Percentiles rank a stretch among this genome's conserved stretches.
These are phyloP conservation scores for Branchinecta sandiegonensis DNA, from an alignment of 2,888 invertebrate genomes.

Conservation along the genomic window DNA sequence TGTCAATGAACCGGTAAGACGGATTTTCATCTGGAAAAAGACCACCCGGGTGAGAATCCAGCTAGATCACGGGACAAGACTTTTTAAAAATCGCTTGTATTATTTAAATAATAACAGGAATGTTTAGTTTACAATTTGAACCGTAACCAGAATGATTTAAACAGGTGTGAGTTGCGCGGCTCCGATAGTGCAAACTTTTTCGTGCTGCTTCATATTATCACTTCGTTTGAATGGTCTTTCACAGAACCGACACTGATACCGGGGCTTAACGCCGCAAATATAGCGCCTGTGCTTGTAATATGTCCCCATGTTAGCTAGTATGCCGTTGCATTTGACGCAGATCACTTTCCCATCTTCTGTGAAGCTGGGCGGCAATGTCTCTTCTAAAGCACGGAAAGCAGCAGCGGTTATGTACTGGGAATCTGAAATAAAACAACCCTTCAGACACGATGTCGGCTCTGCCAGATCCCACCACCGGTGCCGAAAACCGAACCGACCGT, in stretches of 20 bases:
- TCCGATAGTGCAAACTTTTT: constrained; percentile 15
- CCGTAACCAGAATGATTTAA: constrained; percentile 12
- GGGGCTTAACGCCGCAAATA: constrained; percentile 8
- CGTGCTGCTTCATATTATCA: constrained; percentile 15
- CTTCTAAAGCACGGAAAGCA: constrained; percentile 16
- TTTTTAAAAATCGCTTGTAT: background rate
- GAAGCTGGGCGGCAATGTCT: constrained; percentile 13
- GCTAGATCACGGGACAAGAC: background rate
- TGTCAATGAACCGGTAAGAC: constrained; percentile 15
- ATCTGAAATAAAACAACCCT: constrained; percentile 16
- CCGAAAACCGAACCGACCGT: no score
- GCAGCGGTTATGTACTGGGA: background rate
- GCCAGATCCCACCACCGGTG: constrained; percentile 3
- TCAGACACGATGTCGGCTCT: constrained; percentile 14
- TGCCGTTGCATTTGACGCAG: constrained; percentile 16
- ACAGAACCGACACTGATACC: constrained; percentile 14
- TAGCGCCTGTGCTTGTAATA: constrained; percentile 14
- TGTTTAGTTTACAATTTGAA: constrained; percentile 16
- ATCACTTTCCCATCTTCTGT: constrained; percentile 16
- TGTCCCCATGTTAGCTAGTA: constrained; percentile 13
- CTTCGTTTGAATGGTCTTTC: constrained; percentile 14
- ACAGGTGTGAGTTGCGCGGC: background rate
- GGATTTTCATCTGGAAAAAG: constrained; percentile 15
- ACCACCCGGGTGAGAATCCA: constrained; percentile 13
- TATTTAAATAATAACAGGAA: constrained; percentile 11